Evolutionary conservation across 1,140 invertebrate genomes (phyloP), one percentile per base, ranked within the genome.

Genomic region (Maniola jurtina): DNA sequence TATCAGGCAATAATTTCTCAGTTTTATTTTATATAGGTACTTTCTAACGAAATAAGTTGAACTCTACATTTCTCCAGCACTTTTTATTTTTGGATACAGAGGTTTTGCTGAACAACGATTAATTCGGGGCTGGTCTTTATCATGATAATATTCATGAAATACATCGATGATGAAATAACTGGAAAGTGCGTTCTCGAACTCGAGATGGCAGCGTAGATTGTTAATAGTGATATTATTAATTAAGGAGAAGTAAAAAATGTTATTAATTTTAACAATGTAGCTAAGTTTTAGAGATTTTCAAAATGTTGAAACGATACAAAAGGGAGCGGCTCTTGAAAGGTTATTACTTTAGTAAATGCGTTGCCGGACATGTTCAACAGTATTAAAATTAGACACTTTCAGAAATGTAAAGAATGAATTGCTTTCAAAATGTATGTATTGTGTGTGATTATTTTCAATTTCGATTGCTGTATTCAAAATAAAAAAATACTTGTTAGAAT

Each of bases 171-270:
- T 36, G 5, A 36, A 38, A 15, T 52, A 52, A 54, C 15, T 35
- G 15, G 14, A 10, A 14, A 63, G 10, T 14, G 11, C 34, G 14
- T 62, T 68, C 61, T 75, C 76, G 80, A 83, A 83, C 64, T 85
- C 84, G 86, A 81, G 81, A 83, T 76, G 72, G 57, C 84, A 82
- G 84, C 82, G 82, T 88, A 88, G 84, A 80, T 86, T 88, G 84
- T 89, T 89, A 83, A 88, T 89, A 89, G 87, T 88, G 85, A 88
- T 87, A 89, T 83, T 86, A 88, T 79, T 83, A 83, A 83, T 80
- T 89, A 89, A 88, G 85, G 80, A 82, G 85, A 81, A 83, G 61
- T 73, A 79, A 86, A 79, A 84, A 84, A 86, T 87, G 85, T 89
- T 89, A 88, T 86, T 89, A 82, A 86, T 89, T 88, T 86, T 80